A percentile compares a stretch with the other conserved stretches of the same genome.
These are phyloP conservation scores for Macrobrachium nipponense DNA, from an alignment of 1,140 invertebrate genomes.

Conservation along the genomic window DNA sequence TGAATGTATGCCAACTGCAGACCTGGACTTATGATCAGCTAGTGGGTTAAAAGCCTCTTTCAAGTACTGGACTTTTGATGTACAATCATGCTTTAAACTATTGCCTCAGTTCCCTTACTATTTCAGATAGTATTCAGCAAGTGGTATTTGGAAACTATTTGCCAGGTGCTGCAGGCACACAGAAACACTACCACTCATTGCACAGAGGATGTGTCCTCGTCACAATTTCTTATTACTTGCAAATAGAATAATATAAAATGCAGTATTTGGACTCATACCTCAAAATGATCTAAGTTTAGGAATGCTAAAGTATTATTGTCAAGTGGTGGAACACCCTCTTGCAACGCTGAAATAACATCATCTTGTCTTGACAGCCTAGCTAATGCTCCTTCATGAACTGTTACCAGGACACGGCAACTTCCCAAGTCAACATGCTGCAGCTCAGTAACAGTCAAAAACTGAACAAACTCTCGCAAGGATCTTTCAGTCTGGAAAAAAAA, in stretches of 20 bases:
- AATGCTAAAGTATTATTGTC: slow-evolving; percentile 68
- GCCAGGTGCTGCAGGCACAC: too few relatives aligned
- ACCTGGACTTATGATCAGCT: too few relatives aligned
- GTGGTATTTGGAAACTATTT: too few relatives aligned
- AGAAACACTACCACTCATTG: too few relatives aligned
- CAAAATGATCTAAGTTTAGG: slow-evolving; percentile 71
- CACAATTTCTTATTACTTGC: too few relatives aligned
- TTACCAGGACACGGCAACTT: slow-evolving; percentile 53
- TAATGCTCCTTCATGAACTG: slow-evolving; percentile 57
- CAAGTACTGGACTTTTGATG: too few relatives aligned
- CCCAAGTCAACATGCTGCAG: slow-evolving; percentile 63
- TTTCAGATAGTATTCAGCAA: too few relatives aligned
- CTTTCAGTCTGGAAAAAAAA: slow-evolving; percentile 56
- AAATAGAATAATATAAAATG: background rate
- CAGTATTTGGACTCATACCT: slow-evolving; percentile 66
- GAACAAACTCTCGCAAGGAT: slow-evolving; percentile 56
- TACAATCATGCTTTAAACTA: too few relatives aligned
- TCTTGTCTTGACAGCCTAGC: slow-evolving; percentile 62
- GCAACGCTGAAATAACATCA: slow-evolving; percentile 62
- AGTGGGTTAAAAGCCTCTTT: too few relatives aligned
- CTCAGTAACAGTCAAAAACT: slow-evolving; percentile 59
- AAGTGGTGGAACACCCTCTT: slow-evolving; percentile 60
- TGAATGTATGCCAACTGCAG: too few relatives aligned
- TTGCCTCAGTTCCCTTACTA: too few relatives aligned
- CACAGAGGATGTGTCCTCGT: too few relatives aligned